Percentiles rank a stretch among this genome's conserved stretches.
Evolutionary conservation across 2,113 vertebrate genomes (phyloP).

Genomic region (Xenopus borealis): DNA sequence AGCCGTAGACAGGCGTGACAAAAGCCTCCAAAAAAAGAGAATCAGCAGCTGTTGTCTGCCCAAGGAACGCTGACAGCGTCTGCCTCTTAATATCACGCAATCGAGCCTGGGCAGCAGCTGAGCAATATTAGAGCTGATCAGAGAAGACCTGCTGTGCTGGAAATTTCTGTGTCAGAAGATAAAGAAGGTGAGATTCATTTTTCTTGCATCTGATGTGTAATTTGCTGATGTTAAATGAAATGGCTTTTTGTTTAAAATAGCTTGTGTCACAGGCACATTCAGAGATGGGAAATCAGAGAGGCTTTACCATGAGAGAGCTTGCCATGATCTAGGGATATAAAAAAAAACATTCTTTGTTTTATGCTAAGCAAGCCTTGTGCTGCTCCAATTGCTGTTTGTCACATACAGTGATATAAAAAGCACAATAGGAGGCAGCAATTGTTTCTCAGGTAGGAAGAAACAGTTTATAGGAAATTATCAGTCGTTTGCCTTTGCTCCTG

Average conservation of each 20-base stretch:
- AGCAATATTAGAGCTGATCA: neutral
- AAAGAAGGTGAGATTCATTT: conserved; percentile 17
- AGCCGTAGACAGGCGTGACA: conserved; percentile 44
- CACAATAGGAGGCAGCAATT: conserved; percentile 6
- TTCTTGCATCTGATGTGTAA: neutral
- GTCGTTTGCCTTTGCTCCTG: neutral
- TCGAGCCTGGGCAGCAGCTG: neutral
- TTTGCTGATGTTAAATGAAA: neutral
- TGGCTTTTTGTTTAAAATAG: neutral
- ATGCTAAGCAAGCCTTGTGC: neutral
- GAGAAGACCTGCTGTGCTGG: neutral
- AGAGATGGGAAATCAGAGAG: neutral
- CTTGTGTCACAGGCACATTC: neutral
- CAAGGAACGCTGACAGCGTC: conserved; percentile 27
- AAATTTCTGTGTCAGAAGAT: conserved; percentile 17
- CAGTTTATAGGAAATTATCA: neutral
- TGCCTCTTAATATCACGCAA: conserved; percentile 27
- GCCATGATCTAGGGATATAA: too few relatives aligned
- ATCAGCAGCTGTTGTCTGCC: conserved; percentile 40
- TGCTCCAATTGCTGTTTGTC: neutral
- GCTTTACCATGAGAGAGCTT: neutral
- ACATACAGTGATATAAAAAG: neutral
- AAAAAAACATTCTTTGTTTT: neutral
- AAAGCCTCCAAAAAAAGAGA: conserved; percentile 34
- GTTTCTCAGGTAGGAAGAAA: neutral